Evolutionary conservation across 1,140 invertebrate species (phyloP).

Genomic region (Bombus soroeensis): DNA sequence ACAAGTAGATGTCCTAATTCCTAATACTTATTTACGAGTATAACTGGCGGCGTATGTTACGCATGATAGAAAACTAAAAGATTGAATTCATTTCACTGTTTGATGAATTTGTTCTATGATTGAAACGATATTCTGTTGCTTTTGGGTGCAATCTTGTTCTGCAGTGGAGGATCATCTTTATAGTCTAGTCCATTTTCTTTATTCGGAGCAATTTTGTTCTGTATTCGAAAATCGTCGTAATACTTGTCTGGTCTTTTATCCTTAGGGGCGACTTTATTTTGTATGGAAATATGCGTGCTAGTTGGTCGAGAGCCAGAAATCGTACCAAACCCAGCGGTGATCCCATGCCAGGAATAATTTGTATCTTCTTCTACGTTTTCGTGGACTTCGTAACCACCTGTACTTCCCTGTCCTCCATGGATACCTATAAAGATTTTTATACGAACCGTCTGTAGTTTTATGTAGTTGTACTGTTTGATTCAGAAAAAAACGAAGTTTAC

Average conservation of each 20-base stretch:
- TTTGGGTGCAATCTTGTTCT: constrained; percentile 68
- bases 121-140: constrained; percentile 40
- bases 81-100: neutral
- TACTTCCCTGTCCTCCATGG: constrained; percentile 29
- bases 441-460: neutral
- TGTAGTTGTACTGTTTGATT: neutral
- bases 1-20: too few species aligned
- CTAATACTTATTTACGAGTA: too few species aligned
- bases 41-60: too few species aligned
- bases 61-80: neutral
- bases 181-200: neutral
- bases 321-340: constrained; percentile 59
- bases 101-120: neutral
- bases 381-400: constrained; percentile 64
- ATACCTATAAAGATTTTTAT: neutral
- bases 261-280: constrained; percentile 71
- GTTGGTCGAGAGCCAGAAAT: constrained; percentile 29
- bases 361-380: constrained; percentile 67
- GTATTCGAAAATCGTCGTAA: neutral
- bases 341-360: constrained; percentile 55
- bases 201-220: constrained; percentile 40
- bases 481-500: neutral
- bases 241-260: constrained; percentile 7
- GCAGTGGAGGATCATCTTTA: constrained; percentile 28
- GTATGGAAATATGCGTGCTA: constrained; percentile 31